Evolutionary conservation across 2,113 vertebrate species (phyloP).

Genomic region (Epinephelus fuscoguttatus): DNA sequence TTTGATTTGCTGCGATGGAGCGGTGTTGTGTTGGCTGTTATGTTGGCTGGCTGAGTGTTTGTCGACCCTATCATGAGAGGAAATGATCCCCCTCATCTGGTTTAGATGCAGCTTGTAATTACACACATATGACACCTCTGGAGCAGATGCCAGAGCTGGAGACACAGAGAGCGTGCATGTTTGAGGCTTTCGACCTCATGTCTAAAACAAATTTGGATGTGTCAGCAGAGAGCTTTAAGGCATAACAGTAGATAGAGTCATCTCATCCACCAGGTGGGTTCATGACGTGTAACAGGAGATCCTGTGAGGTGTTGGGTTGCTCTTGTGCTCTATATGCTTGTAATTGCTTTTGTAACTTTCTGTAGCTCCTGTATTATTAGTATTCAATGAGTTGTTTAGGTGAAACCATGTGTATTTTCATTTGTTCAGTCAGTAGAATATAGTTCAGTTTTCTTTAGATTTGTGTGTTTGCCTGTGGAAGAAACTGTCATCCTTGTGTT

Average conservation of each 20-base stretch:
- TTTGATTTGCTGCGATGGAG: slow-evolving; percentile 13
- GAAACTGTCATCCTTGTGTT: background rate
- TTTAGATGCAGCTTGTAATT: slow-evolving; percentile 38
- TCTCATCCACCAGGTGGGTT: slow-evolving; percentile 59
- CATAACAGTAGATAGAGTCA: slow-evolving; percentile 23
- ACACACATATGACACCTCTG: slow-evolving; percentile 31
- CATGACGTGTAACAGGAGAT: slow-evolving; percentile 56
- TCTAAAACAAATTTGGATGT: slow-evolving; percentile 35
- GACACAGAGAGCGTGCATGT: slow-evolving; percentile 6
- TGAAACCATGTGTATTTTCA: background rate
- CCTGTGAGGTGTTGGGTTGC: slow-evolving; percentile 50
- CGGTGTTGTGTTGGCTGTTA: background rate
- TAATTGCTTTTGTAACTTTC: slow-evolving; percentile 28
- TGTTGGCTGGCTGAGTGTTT: slow-evolving; percentile 15
- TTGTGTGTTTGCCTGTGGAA: background rate
- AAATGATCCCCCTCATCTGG: slow-evolving; percentile 38
- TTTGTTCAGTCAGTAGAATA: background rate
- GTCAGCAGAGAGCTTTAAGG: background rate
- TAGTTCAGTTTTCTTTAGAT: background rate
- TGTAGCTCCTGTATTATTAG: slow-evolving; percentile 28
- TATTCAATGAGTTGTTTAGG: background rate
- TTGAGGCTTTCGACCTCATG: slow-evolving; percentile 28
- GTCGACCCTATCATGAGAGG: slow-evolving; percentile 8
- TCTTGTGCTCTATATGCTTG: slow-evolving; percentile 20
- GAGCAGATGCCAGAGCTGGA: slow-evolving; percentile 31